Percentiles rank a stretch among this genome's conserved stretches.
Conservation (phyloP, 2,797 vertebrate species). For the Syngnathus acus region DNA sequence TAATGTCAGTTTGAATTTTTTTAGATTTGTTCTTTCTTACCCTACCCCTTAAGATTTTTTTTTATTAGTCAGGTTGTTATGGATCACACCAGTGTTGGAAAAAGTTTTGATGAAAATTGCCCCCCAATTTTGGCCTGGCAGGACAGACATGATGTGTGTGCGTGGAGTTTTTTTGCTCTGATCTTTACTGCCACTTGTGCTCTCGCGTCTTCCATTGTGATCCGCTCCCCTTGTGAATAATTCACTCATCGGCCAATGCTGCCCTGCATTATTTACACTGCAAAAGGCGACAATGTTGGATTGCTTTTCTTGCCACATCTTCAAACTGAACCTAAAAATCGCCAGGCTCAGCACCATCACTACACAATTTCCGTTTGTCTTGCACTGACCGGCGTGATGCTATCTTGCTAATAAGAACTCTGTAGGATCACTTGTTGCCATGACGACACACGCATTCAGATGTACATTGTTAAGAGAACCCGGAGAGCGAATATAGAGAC, state of each 20-base stretch:
- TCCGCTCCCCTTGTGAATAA: slow-evolving; percentile 71
- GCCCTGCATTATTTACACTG: slow-evolving; percentile 75
- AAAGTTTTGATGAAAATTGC: too few relatives aligned
- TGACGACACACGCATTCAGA: not conserved
- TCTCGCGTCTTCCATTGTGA: slow-evolving; percentile 53
- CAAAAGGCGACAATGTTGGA: slow-evolving; percentile 70
- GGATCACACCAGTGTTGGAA: too few relatives aligned
- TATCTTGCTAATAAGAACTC: not conserved
- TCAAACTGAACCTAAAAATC: not conserved
- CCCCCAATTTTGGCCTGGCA: too few relatives aligned
- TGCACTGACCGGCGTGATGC: not conserved
- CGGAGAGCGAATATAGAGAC: too few relatives aligned
- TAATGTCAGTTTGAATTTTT: too few relatives aligned
- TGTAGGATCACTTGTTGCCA: not conserved
- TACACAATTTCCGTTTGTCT: not conserved
- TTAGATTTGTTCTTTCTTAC: too few relatives aligned
- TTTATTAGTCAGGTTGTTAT: too few relatives aligned
- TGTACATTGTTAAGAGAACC: too few relatives aligned
- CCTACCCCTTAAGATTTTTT: too few relatives aligned
- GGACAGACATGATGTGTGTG: not conserved
- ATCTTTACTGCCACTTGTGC: slow-evolving; percentile 26
- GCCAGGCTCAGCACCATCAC: not conserved
- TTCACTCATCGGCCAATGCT: slow-evolving; percentile 75
- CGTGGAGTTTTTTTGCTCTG: slow-evolving; percentile 2
- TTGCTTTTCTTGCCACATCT: not conserved